These are phyloP conservation scores for Macrotus californicus DNA, from an alignment of 2,113 vertebrate species.

Conservation along the genomic window DNA sequence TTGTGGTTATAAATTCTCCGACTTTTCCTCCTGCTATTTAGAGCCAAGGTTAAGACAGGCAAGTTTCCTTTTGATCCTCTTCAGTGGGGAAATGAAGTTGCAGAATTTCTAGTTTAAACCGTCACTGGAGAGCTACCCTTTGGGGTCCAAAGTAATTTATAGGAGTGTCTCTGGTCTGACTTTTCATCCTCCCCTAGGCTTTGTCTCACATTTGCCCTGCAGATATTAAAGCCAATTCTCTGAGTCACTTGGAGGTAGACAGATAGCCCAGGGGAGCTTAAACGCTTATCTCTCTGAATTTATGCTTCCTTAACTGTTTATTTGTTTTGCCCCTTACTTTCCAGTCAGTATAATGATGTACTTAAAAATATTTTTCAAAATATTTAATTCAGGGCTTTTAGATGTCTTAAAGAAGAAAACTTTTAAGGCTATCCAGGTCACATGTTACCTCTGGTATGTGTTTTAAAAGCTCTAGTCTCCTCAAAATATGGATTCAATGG, in stretches of 20 bases:
- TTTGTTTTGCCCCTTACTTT: slow-evolving; percentile 9
- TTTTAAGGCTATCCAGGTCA: not conserved
- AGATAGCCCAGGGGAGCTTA: not conserved
- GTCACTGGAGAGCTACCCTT: not conserved
- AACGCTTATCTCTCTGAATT: not conserved
- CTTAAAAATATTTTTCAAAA: not conserved
- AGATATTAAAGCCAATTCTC: not conserved
- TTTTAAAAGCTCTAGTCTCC: not conserved
- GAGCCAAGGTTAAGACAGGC: not conserved
- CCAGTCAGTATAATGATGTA: not conserved
- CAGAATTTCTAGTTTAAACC: not conserved
- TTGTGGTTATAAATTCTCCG: not conserved
- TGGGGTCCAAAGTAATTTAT: not conserved
- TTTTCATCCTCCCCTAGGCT: not conserved
- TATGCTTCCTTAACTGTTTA: not conserved
- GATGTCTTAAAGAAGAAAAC: not conserved
- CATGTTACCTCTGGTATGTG: not conserved
- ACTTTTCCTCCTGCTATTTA: not conserved
- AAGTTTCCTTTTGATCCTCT: not conserved
- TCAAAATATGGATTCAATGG: not conserved
- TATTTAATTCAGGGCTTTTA: not conserved
- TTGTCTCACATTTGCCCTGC: not conserved
- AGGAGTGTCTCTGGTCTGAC: not conserved
- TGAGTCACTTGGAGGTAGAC: not conserved
- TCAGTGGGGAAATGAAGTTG: not conserved